Conservation (phyloP, 1,140 invertebrate genomes). For the Drosophila santomea region DNA sequence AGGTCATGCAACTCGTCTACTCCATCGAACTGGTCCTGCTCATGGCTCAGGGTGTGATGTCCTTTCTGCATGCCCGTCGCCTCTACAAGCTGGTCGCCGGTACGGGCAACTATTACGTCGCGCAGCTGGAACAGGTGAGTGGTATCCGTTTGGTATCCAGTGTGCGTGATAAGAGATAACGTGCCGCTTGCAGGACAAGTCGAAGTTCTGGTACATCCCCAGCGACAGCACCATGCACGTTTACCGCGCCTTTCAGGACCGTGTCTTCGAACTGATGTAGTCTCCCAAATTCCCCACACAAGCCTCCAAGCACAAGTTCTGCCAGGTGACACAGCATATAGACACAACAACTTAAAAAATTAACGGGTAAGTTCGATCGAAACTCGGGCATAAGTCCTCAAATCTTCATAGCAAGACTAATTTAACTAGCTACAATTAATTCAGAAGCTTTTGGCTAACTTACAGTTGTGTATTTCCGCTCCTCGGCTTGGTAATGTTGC, state of each 20-base stretch:
- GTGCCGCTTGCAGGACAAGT: neutral
- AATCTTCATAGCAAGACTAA: too few relatives aligned
- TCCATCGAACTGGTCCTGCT: neutral
- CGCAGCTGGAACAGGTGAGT: neutral
- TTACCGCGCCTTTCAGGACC: neutral
- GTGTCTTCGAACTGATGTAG: neutral
- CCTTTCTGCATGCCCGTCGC: neutral
- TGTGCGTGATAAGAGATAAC: too few relatives aligned
- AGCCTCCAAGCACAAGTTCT: neutral
- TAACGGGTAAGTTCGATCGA: neutral
- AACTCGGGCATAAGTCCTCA: too few relatives aligned
- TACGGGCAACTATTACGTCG: neutral
- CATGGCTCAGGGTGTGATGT: neutral
- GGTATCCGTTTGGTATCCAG: too few relatives aligned
- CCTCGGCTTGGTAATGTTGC: neutral
- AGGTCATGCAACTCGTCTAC: neutral
- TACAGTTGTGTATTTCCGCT: slow-evolving; percentile 39
- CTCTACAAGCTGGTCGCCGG: neutral
- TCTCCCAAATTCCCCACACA: neutral
- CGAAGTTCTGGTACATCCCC: neutral
- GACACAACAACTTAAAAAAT: neutral
- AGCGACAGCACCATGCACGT: neutral
- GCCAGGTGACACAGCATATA: neutral
- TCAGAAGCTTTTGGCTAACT: slow-evolving; percentile 28
- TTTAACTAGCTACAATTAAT: too few relatives aligned